Evolutionary conservation across 2,113 vertebrate species (phyloP).

Genomic region (Cavia aperea): DNA sequence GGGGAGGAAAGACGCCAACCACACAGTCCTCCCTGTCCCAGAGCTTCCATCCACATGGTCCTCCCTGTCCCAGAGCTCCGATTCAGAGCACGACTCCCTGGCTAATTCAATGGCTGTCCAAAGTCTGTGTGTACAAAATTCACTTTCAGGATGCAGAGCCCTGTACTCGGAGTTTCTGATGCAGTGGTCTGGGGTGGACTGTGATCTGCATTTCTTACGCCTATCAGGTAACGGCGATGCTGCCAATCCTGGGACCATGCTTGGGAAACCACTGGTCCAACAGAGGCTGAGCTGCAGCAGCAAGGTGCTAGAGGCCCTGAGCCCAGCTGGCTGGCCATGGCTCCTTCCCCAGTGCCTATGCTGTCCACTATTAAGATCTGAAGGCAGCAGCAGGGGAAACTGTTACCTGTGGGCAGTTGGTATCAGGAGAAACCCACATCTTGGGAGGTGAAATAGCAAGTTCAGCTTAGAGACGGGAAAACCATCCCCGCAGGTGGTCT

Average conservation of each 20-base stretch:
- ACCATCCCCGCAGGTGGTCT: not conserved
- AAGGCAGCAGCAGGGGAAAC: not conserved
- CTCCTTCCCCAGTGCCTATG: not conserved
- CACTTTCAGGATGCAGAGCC: not conserved
- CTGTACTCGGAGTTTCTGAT: not conserved
- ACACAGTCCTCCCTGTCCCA: no score
- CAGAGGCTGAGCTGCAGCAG: not conserved
- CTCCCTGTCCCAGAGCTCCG: not conserved
- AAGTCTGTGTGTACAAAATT: not conserved
- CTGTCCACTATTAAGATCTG: not conserved
- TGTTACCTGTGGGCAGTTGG: not conserved
- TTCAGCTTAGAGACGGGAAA: not conserved
- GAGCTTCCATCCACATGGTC: rapidly evolving
- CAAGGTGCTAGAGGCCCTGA: not conserved
- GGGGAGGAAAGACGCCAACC: rapidly evolving
- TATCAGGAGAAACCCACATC: not conserved
- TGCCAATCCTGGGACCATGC: not conserved
- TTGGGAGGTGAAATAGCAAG: rapidly evolving
- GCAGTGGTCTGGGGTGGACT: not conserved
- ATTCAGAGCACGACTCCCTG: not conserved
- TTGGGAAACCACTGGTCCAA: not conserved
- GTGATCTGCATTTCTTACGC: not conserved
- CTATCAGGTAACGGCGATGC: rapidly evolving
- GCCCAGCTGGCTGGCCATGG: rapidly evolving
- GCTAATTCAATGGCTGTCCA: not conserved